Conservation (phyloP, 2,888 invertebrate genomes). For the Dasypolia templi region DNA sequence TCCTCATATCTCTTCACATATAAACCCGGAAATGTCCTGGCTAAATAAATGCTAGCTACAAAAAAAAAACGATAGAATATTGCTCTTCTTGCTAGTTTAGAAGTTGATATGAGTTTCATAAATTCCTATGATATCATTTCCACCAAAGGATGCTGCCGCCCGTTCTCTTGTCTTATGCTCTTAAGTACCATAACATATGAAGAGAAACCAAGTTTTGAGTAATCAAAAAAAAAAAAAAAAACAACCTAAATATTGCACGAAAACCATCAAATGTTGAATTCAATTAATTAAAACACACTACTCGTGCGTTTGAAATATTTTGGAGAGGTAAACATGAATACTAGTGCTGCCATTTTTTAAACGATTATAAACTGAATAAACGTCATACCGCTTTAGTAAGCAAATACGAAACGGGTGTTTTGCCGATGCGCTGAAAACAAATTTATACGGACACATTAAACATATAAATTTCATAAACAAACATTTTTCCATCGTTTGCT, state of each 20-base stretch:
- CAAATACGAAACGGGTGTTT: too few relatives aligned
- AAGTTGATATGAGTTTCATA: neutral
- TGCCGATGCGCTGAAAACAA: too few relatives aligned
- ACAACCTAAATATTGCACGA: neutral
- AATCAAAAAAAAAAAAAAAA: neutral
- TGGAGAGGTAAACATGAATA: too few relatives aligned
- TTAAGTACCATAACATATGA: neutral
- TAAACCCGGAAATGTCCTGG: neutral
- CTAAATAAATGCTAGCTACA: neutral
- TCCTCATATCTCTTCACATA: too few relatives aligned
- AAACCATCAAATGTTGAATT: neutral
- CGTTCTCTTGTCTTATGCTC: too few relatives aligned
- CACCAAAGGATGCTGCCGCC: accelerated
- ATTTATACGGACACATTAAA: neutral
- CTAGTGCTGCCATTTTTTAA: too few relatives aligned
- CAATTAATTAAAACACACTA: too few relatives aligned
- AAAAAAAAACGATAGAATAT: neutral
- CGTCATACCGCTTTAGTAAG: too few relatives aligned
- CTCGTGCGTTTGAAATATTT: too few relatives aligned
- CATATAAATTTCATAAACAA: slow-evolving; percentile 15
- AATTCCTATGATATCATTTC: neutral
- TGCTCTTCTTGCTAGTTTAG: neutral
- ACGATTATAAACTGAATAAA: too few relatives aligned
- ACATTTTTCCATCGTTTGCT: slow-evolving; percentile 8
- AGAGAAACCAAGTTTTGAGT: too few relatives aligned